Evolutionary conservation across 2,113 vertebrate genomes (phyloP), one percentile per base, ranked within the genome.

Genomic region (Poecile atricapillus): DNA sequence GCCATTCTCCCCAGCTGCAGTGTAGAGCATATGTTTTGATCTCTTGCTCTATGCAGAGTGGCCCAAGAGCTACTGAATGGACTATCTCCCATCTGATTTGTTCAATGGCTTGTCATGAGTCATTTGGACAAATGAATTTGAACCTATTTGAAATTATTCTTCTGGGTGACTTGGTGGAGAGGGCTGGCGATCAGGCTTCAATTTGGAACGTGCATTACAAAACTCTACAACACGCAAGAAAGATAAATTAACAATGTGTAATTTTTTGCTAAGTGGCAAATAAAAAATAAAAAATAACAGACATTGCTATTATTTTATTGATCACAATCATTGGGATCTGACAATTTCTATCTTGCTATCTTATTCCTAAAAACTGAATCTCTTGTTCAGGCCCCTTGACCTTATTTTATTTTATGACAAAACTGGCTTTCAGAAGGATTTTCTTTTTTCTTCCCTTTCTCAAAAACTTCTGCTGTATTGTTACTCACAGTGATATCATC

Each of bases 41-140:
- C 41, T 74, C n/a, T 64, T 28, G 17, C 18, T 39, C n/a, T 64
- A 59, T 39, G 41, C 82, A 39, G 7, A 27, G 14, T 47, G 23
- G n/a, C 7, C 4, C 0, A 0, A 64, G n/a, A 37, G 9, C 22
- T 64, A 22, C 28, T 33, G 18, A 55, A 74, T 33, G 28, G 10
- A 15, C 19, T 64, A 10, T 46, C 28, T 33, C 41, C 39, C 63
- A 11, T 46, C 47, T 39, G 18, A 55, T 63, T 63, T 55, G 10
- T 70, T 52, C 24, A 24, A 5, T 20, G 30, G 37, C 46, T 83
- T 60, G 5, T 53, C 21, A 37, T 71, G 14, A 37, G 52, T 84
- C 41, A 33, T 39, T 39, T 39, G 39, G 12, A 39, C 39, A 39
- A 39, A 39, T 39, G 39, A 39, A 39, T 12, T 39, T 41, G n/a